Evolutionary conservation across 2,797 vertebrate species (phyloP).

Genomic region (Pelodytes ibericus): DNA sequence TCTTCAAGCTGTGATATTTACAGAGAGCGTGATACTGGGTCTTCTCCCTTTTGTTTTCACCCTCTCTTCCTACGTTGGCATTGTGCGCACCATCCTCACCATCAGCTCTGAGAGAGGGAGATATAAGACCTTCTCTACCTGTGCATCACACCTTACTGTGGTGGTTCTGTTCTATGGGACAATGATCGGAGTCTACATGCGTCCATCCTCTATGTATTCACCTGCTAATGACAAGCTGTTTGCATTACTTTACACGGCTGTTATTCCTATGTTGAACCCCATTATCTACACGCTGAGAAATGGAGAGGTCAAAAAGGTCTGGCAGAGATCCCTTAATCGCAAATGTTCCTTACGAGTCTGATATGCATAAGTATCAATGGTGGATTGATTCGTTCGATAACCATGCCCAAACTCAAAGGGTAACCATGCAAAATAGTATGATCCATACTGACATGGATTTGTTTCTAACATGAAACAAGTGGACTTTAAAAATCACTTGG

Average conservation of each 20-base stretch:
- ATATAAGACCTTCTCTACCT: conserved; percentile 53
- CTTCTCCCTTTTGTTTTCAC: conserved; percentile 52
- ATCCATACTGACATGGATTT: no score
- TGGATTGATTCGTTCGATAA: no score
- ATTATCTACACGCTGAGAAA: conserved; percentile 65
- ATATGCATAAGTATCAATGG: no score
- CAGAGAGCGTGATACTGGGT: conserved; percentile 51
- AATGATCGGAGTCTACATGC: conserved; percentile 59
- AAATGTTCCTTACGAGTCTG: no score
- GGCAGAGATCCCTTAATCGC: no score
- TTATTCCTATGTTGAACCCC: conserved; percentile 65
- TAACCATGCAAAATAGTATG: no score
- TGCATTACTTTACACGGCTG: conserved; percentile 59
- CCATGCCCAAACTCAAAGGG: no score
- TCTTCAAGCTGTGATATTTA: conserved; percentile 51
- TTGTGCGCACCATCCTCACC: conserved; percentile 51
- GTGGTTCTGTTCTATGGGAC: conserved; percentile 59
- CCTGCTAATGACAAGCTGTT: conserved; percentile 33
- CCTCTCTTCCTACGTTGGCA: conserved; percentile 49
- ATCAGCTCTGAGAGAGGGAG: conserved; percentile 28
- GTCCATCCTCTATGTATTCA: conserved; percentile 53
- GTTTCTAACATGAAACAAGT: no score
- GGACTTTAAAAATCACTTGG: no score
- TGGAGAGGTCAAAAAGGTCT: conserved; percentile 59
- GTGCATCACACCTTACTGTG: conserved; percentile 58